phyloP scores from a whole-genome alignment of 2,113 vertebrate species.

The Grallaria varia region DNA sequence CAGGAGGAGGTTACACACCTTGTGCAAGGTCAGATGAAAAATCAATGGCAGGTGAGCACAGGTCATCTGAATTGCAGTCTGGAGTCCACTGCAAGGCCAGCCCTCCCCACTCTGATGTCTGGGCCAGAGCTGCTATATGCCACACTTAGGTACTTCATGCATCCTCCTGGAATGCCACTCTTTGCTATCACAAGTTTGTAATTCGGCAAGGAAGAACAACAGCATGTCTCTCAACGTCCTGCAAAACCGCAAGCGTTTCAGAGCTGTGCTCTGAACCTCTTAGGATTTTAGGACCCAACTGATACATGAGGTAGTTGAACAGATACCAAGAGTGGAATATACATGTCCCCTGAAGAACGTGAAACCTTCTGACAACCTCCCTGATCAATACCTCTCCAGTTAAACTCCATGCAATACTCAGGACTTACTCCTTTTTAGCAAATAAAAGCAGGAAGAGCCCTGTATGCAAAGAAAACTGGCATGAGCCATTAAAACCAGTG shows the following conservation, averaged over 20 bases:
- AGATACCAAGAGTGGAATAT: background rate
- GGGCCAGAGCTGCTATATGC: background rate
- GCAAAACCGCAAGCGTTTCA: accelerated
- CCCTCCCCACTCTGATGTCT: background rate
- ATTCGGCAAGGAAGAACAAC: background rate
- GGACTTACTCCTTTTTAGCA: background rate
- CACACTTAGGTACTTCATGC: accelerated
- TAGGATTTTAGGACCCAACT: background rate
- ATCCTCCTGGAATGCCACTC: background rate
- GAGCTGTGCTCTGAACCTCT: background rate
- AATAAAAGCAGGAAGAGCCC: background rate
- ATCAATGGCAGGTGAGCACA: background rate
- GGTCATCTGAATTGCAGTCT: background rate
- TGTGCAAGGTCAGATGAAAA: constrained; percentile 20
- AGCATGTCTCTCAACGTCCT: background rate
- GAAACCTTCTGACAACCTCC: background rate
- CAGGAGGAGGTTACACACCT: background rate
- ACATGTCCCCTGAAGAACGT: background rate
- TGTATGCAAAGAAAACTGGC: background rate
- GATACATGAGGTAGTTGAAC: accelerated
- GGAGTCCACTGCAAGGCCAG: background rate
- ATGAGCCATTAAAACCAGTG: background rate
- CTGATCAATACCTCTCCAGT: background rate
- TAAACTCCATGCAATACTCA: accelerated
- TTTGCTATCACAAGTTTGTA: accelerated